These are phyloP conservation scores for Callionymus lyra DNA, from an alignment of 2,113 vertebrate species.

Conservation along the genomic window DNA sequence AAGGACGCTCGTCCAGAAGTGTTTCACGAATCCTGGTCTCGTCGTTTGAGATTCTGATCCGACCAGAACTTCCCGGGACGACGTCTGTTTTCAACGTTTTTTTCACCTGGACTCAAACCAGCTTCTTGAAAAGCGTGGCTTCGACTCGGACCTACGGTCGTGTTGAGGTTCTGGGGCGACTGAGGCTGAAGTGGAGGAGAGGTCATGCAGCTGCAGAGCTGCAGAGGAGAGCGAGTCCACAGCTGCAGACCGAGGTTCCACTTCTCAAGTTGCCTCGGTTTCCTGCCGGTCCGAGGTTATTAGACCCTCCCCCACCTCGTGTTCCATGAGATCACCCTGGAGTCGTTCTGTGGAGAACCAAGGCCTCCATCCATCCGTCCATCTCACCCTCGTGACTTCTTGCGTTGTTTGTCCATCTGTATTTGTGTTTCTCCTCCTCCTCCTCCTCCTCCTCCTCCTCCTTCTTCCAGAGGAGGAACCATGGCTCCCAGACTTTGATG, in stretches of 20 bases:
- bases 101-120: too few relatives aligned
- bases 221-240: constrained; percentile 45
- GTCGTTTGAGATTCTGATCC: constrained; percentile 25
- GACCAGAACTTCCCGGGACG: constrained; percentile 39
- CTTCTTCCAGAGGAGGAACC: constrained; percentile 36
- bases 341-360: constrained; percentile 29
- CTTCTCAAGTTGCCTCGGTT: constrained; percentile 65
- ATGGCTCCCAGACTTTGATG: constrained; percentile 61
- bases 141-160: too few relatives aligned
- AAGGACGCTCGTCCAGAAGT: too few relatives aligned
- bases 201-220: constrained; percentile 51
- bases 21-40: constrained; percentile 26
- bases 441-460: constrained; percentile 19
- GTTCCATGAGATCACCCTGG: constrained; percentile 63
- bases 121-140: too few relatives aligned
- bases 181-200: constrained; percentile 46
- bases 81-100: constrained; percentile 22
- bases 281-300: constrained; percentile 60
- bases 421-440: constrained; percentile 45
- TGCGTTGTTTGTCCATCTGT: constrained; percentile 63
- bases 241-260: constrained; percentile 60
- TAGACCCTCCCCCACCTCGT: constrained; percentile 52
- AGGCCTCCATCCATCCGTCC: constrained; percentile 12
- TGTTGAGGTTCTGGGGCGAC: too few relatives aligned
- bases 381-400: constrained; percentile 51